phyloP scores from a whole-genome alignment of 1,140 invertebrate species.

The Onthophagus taurus region DNA sequence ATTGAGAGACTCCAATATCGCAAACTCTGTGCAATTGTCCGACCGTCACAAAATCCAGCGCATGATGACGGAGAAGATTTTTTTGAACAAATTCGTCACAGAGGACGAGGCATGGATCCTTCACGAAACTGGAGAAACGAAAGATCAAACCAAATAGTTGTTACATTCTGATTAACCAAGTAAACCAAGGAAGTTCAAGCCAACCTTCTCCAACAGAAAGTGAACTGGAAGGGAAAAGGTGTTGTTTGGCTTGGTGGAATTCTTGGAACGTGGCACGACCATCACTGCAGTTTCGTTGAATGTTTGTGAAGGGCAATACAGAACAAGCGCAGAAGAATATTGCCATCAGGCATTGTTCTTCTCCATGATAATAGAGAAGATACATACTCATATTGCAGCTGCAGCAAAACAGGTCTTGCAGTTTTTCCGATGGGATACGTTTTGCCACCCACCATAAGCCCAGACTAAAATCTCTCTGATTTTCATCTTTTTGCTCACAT shows the following conservation, averaged over 20 bases:
- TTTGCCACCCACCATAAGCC: too few species aligned
- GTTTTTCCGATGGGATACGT: too few species aligned
- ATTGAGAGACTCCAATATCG: not conserved
- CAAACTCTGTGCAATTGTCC: not conserved
- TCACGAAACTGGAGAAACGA: not conserved
- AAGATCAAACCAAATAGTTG: not conserved
- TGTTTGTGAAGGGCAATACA: not conserved
- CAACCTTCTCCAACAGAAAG: not conserved
- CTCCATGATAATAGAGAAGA: conserved; percentile 4
- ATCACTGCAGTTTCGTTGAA: conserved; percentile 1
- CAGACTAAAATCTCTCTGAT: too few species aligned
- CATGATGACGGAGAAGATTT: too few species aligned
- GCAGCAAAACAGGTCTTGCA: too few species aligned
- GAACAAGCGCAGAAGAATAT: not conserved
- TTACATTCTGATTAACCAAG: not conserved
- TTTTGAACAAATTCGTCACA: not conserved
- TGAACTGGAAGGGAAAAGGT: not conserved
- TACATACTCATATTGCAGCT: too few species aligned
- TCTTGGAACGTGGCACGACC: not conserved
- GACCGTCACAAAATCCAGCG: not conserved
- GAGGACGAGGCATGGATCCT: not conserved
- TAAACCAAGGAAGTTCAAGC: not conserved
- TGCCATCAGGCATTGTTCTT: conserved; percentile 3
- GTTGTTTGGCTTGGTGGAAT: not conserved
- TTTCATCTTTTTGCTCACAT: too few species aligned